Conservation (phyloP, 2,797 vertebrate species). For the Petrocephalus sullivani region DNA sequence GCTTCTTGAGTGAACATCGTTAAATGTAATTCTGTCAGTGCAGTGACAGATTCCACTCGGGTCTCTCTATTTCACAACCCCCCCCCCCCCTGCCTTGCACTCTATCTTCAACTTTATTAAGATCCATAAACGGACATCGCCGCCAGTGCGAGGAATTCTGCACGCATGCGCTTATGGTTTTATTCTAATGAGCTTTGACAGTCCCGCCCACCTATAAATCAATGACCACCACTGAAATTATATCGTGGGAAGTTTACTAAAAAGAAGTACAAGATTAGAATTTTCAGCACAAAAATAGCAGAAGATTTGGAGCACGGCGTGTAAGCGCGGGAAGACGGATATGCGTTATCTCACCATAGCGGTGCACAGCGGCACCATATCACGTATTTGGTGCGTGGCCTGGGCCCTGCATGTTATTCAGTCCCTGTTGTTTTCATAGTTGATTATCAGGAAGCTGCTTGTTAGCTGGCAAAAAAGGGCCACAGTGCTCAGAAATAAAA, state of each 20-base stretch:
- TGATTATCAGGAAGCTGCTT: background rate
- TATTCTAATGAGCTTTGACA: background rate
- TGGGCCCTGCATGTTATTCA: background rate
- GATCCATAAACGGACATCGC: background rate
- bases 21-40: constrained; percentile 62
- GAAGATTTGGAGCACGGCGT: background rate
- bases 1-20: constrained; percentile 56
- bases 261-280: background rate
- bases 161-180: background rate
- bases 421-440: background rate
- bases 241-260: background rate
- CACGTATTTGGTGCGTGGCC: background rate
- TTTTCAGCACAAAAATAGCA: constrained; percentile 3
- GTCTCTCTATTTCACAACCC: constrained; percentile 38
- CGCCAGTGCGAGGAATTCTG: background rate
- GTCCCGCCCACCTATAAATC: background rate
- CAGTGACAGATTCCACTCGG: constrained; percentile 46
- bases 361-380: background rate
- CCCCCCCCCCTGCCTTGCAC: constrained; percentile 29
- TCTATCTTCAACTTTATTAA: background rate
- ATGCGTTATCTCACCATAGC: background rate
- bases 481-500: background rate
- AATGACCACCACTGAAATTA: background rate
- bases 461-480: background rate
- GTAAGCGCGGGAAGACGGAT: background rate